These are phyloP conservation scores for Sigmodon hispidus DNA, from an alignment of 2,113 vertebrate species.

Conservation along the genomic window DNA sequence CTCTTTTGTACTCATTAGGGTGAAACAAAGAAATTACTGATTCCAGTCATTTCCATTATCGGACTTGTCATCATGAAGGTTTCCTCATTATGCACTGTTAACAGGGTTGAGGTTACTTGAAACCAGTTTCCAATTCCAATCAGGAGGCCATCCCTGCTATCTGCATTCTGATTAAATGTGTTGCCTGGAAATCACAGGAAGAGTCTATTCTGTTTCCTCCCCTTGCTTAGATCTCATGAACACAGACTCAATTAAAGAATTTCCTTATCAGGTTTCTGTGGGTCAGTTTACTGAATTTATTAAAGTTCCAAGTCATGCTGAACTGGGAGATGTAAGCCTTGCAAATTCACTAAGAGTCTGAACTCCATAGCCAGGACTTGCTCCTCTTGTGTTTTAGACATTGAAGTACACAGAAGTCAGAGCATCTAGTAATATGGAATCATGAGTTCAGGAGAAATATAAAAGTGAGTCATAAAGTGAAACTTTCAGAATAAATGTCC, in stretches of 20 bases:
- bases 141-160: constrained; percentile 73
- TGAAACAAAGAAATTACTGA: constrained; percentile 67
- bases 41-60: constrained; percentile 71
- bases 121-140: constrained; percentile 70
- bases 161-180: constrained; percentile 74
- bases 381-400: background rate
- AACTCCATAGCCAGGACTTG: background rate
- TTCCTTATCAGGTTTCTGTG: constrained; percentile 73
- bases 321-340: background rate
- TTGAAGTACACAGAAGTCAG: background rate
- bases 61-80: constrained; percentile 68
- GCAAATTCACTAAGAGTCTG: background rate
- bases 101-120: constrained; percentile 69
- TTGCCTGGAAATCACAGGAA: constrained; percentile 78
- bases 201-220: constrained; percentile 75
- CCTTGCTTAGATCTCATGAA: constrained; percentile 67
- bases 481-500: background rate
- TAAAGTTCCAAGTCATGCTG: constrained; percentile 66
- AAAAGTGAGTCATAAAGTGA: background rate
- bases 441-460: background rate
- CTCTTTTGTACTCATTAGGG: constrained; percentile 66
- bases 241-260: constrained; percentile 75
- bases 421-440: background rate
- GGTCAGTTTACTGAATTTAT: constrained; percentile 70
- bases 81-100: constrained; percentile 73